Evolutionary conservation across 2,113 vertebrate genomes (phyloP).

Genomic region (Thermophis baileyi): DNA sequence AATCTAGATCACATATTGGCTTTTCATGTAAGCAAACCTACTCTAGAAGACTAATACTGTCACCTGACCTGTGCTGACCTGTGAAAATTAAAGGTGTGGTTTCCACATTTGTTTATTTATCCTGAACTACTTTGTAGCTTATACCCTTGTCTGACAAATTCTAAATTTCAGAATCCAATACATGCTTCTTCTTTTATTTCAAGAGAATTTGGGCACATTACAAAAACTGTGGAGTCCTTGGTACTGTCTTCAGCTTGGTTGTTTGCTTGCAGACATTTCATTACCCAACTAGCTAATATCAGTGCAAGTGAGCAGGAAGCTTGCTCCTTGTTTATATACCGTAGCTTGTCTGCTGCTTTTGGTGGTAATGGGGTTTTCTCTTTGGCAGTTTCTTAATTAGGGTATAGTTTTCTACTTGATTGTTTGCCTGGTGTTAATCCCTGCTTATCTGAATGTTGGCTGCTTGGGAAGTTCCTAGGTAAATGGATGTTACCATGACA

Average conservation of each 20-base stretch:
- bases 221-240: background rate
- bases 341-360: background rate
- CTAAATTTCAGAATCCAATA: background rate
- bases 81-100: background rate
- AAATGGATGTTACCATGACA: background rate
- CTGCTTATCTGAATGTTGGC: background rate
- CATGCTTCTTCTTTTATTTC: background rate
- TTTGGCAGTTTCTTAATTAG: background rate
- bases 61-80: background rate
- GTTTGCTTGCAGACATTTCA: background rate
- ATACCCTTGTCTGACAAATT: background rate
- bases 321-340: background rate
- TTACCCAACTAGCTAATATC: background rate
- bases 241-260: background rate
- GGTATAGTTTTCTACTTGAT: background rate
- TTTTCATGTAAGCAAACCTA: background rate
- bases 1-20: background rate
- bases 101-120: background rate
- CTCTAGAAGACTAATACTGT: background rate
- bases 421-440: background rate
- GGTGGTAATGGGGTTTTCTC: background rate
- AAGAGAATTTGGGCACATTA: background rate
- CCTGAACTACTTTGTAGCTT: background rate
- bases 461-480: background rate
- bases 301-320: background rate